Evolutionary conservation across 2,888 invertebrate species (phyloP).

Genomic region (Platycheirus rosarum): DNA sequence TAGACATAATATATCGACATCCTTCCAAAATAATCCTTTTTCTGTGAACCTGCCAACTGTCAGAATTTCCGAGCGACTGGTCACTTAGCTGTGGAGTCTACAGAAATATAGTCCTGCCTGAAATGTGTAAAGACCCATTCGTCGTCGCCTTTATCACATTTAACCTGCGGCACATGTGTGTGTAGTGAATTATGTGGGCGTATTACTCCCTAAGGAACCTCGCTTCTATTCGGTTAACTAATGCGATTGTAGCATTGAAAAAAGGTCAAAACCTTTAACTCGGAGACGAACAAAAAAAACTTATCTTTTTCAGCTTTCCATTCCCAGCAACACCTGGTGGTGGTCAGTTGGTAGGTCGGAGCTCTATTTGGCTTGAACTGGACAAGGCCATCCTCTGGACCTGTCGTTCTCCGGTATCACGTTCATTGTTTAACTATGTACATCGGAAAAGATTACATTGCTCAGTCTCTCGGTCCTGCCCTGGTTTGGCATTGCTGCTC

Average conservation of each 20-base stretch:
- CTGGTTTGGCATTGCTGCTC: conserved; percentile 31
- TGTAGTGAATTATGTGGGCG: conserved; percentile 61
- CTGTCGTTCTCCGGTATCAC: conserved; percentile 46
- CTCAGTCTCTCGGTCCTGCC: conserved; percentile 27
- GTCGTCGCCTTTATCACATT: conserved; percentile 54
- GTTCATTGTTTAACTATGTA: conserved; percentile 65
- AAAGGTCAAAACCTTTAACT: conserved; percentile 44
- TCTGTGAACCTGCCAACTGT: conserved; percentile 36
- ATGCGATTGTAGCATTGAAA: conserved; percentile 48
- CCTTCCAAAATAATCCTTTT: conserved; percentile 44
- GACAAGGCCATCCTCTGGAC: conserved; percentile 18
- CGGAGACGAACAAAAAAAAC: conserved; percentile 9
- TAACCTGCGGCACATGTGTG: conserved; percentile 47
- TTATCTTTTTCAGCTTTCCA: conserved; percentile 15
- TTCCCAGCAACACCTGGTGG: conserved; percentile 45
- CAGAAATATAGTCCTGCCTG: neutral
- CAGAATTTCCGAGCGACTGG: conserved; percentile 9
- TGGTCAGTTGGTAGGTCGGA: conserved; percentile 12
- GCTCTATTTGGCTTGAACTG: conserved; percentile 36
- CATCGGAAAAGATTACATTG: conserved; percentile 57
- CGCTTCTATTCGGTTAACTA: conserved; percentile 50
- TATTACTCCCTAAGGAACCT: conserved; percentile 37
- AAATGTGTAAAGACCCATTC: conserved; percentile 32
- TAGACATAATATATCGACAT: neutral
- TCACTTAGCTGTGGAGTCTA: neutral